phyloP scores from a whole-genome alignment of 1,140 invertebrate genomes.

The Bombus vancouverensis region DNA sequence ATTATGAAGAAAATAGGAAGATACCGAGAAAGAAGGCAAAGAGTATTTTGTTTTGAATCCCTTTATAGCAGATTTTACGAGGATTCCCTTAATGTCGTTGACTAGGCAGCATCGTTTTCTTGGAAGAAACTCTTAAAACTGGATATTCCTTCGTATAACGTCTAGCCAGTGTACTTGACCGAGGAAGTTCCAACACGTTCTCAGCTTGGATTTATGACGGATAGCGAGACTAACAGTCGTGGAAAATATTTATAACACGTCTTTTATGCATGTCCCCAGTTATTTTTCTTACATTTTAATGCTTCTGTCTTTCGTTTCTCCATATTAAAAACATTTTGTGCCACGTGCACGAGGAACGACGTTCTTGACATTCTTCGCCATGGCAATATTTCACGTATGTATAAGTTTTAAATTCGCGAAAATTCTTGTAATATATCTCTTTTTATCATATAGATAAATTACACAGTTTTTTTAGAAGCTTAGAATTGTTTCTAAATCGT shows the following conservation, averaged over 20 bases:
- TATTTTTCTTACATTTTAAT: neutral
- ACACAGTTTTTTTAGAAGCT: too few species aligned
- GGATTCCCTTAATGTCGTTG: constrained; percentile 68
- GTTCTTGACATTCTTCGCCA: neutral
- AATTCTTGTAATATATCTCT: too few species aligned
- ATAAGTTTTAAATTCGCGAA: too few species aligned
- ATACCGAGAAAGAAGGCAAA: neutral
- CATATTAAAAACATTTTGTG: neutral
- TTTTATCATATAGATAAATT: too few species aligned
- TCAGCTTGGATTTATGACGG: constrained; percentile 9
- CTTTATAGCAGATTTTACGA: constrained; percentile 63
- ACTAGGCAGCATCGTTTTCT: constrained; percentile 11
- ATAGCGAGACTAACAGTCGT: neutral
- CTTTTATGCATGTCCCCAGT: neutral
- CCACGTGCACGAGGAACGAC: neutral
- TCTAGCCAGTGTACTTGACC: neutral
- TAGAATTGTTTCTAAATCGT: too few species aligned
- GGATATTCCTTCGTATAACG: neutral
- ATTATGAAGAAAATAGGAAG: neutral
- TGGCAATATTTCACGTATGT: neutral
- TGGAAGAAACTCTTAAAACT: constrained; percentile 3
- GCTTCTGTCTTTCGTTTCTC: neutral
- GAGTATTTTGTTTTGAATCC: constrained; percentile 7
- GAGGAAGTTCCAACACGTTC: neutral
- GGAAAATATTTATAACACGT: constrained; percentile 20